Percentiles rank a stretch among this genome's conserved stretches.
These are phyloP conservation scores for Lophura swinhoii DNA, from an alignment of 2,797 vertebrate genomes.

Conservation along the genomic window DNA sequence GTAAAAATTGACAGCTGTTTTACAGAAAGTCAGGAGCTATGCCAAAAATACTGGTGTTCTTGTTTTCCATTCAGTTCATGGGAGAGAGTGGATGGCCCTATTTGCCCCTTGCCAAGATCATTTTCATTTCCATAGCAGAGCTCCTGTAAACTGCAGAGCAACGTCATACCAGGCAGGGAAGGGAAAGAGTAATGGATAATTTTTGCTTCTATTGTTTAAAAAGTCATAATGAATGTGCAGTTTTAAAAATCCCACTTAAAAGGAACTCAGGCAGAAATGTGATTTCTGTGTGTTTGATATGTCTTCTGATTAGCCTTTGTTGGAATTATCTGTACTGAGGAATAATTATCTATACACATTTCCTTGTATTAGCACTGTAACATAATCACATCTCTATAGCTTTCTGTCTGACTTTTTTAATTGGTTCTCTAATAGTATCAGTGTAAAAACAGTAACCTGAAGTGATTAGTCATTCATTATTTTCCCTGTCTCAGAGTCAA, in stretches of 20 bases:
- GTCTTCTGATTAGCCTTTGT: conserved; percentile 36
- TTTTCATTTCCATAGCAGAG: not conserved
- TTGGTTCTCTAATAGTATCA: conserved; percentile 50
- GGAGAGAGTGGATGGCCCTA: not conserved
- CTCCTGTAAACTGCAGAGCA: not conserved
- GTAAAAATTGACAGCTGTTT: not conserved
- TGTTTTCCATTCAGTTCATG: not conserved
- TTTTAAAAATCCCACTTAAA: not conserved
- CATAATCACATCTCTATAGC: conserved; percentile 45
- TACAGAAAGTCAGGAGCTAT: not conserved
- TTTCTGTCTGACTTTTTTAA: conserved; percentile 45
- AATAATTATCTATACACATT: conserved; percentile 50
- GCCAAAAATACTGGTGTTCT: not conserved
- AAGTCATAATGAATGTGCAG: not conserved
- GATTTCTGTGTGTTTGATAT: conserved; percentile 34
- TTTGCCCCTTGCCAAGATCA: not conserved
- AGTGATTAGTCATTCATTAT: conserved; percentile 63
- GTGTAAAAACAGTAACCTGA: conserved; percentile 40
- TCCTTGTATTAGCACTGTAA: conserved; percentile 42
- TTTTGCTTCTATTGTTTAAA: not conserved
- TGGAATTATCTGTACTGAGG: conserved; percentile 35
- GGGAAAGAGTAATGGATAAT: not conserved
- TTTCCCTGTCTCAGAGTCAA: conserved; percentile 18
- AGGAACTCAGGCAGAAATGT: not conserved
- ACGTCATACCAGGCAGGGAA: not conserved